Evolutionary conservation across 2,113 vertebrate genomes (phyloP).

Genomic region (Trogon melanurus): DNA sequence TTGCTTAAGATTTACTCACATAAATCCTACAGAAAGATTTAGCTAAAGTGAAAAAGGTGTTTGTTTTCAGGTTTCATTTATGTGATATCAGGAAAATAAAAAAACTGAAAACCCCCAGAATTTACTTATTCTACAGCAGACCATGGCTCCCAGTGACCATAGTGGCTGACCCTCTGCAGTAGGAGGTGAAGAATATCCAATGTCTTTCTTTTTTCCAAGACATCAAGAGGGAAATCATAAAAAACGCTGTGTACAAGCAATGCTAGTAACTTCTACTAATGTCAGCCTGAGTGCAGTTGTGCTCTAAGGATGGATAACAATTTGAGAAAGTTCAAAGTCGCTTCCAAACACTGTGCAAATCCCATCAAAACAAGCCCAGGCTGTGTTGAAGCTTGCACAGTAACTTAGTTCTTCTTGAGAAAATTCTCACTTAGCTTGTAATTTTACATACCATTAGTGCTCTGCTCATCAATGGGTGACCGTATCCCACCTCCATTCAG

Average conservation of each 20-base stretch:
- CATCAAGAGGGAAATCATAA: not conserved
- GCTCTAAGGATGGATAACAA: not conserved
- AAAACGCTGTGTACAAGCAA: not conserved
- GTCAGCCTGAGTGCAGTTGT: not conserved
- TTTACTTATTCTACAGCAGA: not conserved
- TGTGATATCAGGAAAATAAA: not conserved
- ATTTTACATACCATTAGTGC: slow-evolving; percentile 78
- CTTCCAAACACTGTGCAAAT: not conserved
- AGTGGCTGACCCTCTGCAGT: not conserved
- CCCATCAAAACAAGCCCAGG: not conserved
- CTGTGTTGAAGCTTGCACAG: not conserved
- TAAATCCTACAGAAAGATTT: not conserved
- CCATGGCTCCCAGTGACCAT: not conserved
- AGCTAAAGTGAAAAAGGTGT: not conserved
- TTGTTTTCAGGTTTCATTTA: not conserved
- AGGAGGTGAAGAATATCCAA: not conserved
- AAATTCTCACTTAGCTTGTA: not conserved
- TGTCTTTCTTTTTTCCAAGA: not conserved
- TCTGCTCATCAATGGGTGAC: slow-evolving; percentile 83
- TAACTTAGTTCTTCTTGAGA: not conserved
- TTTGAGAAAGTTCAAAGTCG: not conserved
- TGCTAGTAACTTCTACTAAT: not conserved
- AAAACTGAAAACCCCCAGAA: not conserved
- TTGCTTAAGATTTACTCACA: not conserved
- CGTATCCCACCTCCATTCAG: slow-evolving; percentile 87